Conservation (phyloP, 2,888 invertebrate species). For the Pseudococcus viburni region DNA sequence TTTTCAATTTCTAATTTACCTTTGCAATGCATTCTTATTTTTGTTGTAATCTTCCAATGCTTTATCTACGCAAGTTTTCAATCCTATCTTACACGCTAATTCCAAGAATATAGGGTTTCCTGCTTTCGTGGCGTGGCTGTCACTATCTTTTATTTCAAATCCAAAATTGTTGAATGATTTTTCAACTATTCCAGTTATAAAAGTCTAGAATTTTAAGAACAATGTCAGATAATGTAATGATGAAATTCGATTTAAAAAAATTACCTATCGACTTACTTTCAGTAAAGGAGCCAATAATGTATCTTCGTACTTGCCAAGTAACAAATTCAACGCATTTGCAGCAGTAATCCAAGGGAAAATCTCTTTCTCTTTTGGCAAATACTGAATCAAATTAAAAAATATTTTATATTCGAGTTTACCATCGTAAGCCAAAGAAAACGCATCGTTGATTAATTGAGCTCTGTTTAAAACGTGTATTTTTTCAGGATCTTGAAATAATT, state of each 20-base stretch:
- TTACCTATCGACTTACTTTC: not conserved
- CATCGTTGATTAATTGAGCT: constrained; percentile 87
- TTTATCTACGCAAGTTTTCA: not conserved
- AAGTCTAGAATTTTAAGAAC: not conserved
- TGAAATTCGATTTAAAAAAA: not conserved
- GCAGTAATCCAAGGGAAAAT: constrained; percentile 76
- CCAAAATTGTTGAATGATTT: constrained; percentile 11
- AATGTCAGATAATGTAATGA: not conserved
- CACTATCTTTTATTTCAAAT: not conserved
- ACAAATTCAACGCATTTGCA: constrained; percentile 29
- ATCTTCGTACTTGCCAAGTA: constrained; percentile 9
- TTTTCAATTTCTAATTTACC: not conserved
- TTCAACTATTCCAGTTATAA: not conserved
- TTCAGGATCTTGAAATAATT: constrained; percentile 76
- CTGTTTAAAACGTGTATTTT: constrained; percentile 75
- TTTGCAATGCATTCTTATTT: not conserved
- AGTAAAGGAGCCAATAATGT: not conserved
- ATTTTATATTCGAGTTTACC: constrained; percentile 76
- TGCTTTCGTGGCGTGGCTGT: not conserved
- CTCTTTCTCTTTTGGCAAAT: constrained; percentile 78
- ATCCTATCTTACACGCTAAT: not conserved
- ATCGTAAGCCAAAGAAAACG: constrained; percentile 80
- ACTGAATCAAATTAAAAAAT: constrained; percentile 79
- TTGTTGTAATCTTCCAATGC: not conserved
- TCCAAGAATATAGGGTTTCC: not conserved